phyloP scores from a whole-genome alignment of 1,140 invertebrate species.

The Trichomalopsis sarcophagae region DNA sequence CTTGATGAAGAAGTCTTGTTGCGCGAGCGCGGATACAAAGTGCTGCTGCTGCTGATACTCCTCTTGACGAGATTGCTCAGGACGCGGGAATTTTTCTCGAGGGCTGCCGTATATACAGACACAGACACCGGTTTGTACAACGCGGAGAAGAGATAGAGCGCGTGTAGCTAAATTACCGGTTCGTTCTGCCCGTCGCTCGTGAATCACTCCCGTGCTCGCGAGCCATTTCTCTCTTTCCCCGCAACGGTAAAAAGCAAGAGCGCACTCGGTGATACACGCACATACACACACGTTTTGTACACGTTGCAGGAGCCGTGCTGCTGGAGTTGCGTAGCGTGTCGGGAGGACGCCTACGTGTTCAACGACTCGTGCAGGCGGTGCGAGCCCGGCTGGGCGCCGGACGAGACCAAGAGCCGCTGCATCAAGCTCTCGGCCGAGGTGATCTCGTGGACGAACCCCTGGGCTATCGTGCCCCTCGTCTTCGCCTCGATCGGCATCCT shows the following conservation, averaged over 20 bases:
- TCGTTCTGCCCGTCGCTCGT: background rate
- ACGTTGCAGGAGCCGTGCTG: slow-evolving; percentile 77
- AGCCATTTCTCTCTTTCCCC: background rate
- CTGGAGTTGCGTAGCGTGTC: slow-evolving; percentile 81
- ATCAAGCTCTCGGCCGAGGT: slow-evolving; percentile 74
- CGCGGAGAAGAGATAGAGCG: background rate
- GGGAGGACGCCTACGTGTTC: slow-evolving; percentile 76
- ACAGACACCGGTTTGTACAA: background rate
- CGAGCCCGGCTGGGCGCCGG: slow-evolving; percentile 76
- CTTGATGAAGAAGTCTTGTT: slow-evolving; percentile 19
- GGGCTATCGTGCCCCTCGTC: slow-evolving; percentile 78
- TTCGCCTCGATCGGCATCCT: slow-evolving; percentile 79
- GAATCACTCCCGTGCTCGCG: background rate
- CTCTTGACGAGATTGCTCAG: background rate
- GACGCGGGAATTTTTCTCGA: background rate
- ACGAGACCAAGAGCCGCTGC: slow-evolving; percentile 74
- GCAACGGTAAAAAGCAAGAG: background rate
- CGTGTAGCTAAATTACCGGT: background rate
- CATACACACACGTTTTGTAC: background rate
- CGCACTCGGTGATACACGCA: background rate
- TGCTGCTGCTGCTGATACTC: background rate
- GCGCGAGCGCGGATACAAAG: background rate
- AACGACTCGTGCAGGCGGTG: slow-evolving; percentile 79
- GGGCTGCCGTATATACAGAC: no score
- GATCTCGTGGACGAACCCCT: slow-evolving; percentile 76